Conservation (phyloP, 2,888 invertebrate species). For the Drosophila histrio region DNA sequence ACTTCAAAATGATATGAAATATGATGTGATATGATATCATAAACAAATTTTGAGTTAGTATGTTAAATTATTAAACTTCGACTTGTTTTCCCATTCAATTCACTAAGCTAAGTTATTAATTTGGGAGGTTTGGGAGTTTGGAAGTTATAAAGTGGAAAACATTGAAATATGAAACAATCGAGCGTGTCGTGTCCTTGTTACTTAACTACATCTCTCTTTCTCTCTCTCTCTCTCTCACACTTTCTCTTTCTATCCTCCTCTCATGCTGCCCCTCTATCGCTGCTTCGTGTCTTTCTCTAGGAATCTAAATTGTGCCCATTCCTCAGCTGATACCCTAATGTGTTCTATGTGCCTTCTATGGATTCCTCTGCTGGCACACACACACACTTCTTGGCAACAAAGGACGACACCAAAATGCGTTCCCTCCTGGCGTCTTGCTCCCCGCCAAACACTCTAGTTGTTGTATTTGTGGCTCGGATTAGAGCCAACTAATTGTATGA, state of each 20-base stretch:
- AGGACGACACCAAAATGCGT: conserved; percentile 23
- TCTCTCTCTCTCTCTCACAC: too few species aligned
- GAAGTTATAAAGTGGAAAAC: conserved; percentile 6
- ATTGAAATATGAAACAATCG: conserved; percentile 10
- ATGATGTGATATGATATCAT: too few species aligned
- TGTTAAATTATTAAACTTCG: neutral
- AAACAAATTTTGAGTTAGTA: too few species aligned
- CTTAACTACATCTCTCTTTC: neutral
- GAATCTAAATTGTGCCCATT: neutral
- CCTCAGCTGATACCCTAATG: conserved; percentile 28
- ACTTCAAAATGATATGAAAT: too few species aligned
- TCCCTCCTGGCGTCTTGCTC: conserved; percentile 5
- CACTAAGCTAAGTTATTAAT: conserved; percentile 18
- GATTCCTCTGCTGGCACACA: conserved; percentile 51
- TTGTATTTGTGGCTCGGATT: conserved; percentile 74
- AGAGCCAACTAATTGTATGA: conserved; percentile 76
- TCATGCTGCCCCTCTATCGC: neutral
- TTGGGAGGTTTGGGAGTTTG: neutral
- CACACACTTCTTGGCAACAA: conserved; percentile 53
- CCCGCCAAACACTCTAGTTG: neutral
- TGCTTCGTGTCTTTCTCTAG: too few species aligned
- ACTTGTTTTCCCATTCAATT: conserved; percentile 45
- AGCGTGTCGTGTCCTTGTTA: conserved; percentile 4
- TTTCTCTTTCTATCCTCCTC: neutral
- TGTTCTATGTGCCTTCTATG: conserved; percentile 56